phyloP scores from a whole-genome alignment of 1,140 invertebrate species.

The Elymnias hypermnestra region DNA sequence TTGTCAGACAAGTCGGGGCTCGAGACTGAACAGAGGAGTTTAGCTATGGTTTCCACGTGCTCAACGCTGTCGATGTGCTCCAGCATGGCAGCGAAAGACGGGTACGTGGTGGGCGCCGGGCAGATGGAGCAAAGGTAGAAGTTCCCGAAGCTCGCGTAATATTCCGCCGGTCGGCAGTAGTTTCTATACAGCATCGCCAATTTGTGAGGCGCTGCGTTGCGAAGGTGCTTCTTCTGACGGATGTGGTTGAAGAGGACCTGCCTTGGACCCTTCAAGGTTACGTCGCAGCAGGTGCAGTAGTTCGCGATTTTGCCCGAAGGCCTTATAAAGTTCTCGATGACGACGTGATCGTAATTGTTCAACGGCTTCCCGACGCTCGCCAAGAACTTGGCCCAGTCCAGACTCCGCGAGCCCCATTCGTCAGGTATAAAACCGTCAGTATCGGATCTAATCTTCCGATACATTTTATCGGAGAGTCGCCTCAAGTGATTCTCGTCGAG shows the following conservation, averaged over 20 bases:
- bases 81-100: conserved; percentile 57
- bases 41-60: conserved; percentile 53
- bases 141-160: conserved; percentile 64
- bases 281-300: conserved; percentile 61
- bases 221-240: conserved; percentile 65
- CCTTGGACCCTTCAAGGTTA: conserved; percentile 59
- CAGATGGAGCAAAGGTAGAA: conserved; percentile 59
- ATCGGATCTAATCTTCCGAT: conserved; percentile 42
- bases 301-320: conserved; percentile 60
- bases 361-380: conserved; percentile 55
- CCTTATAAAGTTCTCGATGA: conserved; percentile 65
- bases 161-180: conserved; percentile 54
- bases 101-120: conserved; percentile 43
- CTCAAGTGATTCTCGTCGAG: conserved; percentile 60
- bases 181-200: conserved; percentile 54
- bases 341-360: conserved; percentile 52
- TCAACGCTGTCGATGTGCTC: conserved; percentile 54
- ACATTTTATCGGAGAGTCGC: conserved; percentile 54
- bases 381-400: conserved; percentile 62
- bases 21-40: conserved; percentile 45
- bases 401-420: conserved; percentile 62
- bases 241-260: conserved; percentile 68
- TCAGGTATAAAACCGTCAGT: conserved; percentile 49
- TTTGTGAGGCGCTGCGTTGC: conserved; percentile 59
- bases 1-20: too few relatives aligned